Evolutionary conservation across 1,140 invertebrate species (phyloP).

Genomic region (Diachasmimorpha longicaudata): DNA sequence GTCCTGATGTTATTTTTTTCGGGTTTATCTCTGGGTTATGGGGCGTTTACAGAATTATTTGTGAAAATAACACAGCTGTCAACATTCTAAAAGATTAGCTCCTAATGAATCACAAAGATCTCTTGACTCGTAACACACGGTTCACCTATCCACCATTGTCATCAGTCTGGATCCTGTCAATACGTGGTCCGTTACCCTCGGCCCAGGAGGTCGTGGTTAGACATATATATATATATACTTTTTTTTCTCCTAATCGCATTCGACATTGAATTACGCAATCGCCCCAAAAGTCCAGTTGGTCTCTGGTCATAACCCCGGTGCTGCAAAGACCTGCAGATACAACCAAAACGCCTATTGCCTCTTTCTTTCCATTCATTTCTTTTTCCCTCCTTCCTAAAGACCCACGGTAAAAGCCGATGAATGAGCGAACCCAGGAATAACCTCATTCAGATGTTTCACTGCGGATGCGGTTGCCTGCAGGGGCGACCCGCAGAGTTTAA

Average conservation of each 20-base stretch:
- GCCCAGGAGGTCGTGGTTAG: conserved; percentile 25
- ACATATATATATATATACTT: conserved; percentile 32
- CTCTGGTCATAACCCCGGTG: conserved; percentile 27
- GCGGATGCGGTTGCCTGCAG: conserved; percentile 28
- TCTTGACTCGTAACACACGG: conserved; percentile 46
- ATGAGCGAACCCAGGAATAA: conserved; percentile 49
- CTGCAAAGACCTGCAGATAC: neutral
- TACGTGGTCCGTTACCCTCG: conserved; percentile 27
- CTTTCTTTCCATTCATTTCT: conserved; percentile 3
- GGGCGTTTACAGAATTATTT: neutral
- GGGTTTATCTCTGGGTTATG: neutral
- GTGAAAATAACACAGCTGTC: conserved; percentile 16
- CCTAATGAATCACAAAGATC: conserved; percentile 29
- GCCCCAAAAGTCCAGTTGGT: conserved; percentile 35
- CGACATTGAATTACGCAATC: conserved; percentile 45
- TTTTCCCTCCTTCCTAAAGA: neutral
- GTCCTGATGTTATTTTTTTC: conserved; percentile 7
- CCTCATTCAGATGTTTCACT: conserved; percentile 54
- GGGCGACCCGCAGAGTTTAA: conserved; percentile 60
- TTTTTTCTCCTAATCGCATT: conserved; percentile 51
- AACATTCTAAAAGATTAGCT: conserved; percentile 12
- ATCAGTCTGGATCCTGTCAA: conserved; percentile 46
- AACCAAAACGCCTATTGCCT: neutral
- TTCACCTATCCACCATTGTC: neutral
- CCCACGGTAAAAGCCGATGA: conserved; percentile 36